Percentiles rank a stretch among this genome's conserved stretches.
Conservation (phyloP, 2,888 invertebrate species). For the Pogonocherus hispidulus region DNA sequence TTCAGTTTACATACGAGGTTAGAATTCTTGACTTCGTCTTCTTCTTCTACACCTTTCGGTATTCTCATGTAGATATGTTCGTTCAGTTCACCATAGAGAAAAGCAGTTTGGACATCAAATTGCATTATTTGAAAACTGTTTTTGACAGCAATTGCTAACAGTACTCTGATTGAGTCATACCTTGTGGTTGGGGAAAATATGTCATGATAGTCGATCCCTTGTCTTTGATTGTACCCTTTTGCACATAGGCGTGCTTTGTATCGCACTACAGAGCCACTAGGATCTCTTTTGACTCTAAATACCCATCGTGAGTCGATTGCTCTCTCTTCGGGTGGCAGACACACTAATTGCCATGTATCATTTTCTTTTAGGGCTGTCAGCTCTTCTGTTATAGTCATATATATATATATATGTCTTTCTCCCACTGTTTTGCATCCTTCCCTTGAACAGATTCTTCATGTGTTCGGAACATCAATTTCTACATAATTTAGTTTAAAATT, state of each 20-base stretch:
- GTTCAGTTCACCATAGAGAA: not conserved
- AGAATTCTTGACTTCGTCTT: too few species aligned
- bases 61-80: constrained; percentile 6
- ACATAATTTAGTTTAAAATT: too few species aligned
- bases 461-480: too few species aligned
- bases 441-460: too few species aligned
- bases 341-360: constrained; percentile 21
- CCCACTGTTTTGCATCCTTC: too few species aligned
- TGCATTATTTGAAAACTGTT: constrained; percentile 3
- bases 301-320: constrained; percentile 3
- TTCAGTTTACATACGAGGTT: constrained; percentile 3
- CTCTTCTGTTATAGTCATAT: too few species aligned
- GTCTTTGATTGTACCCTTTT: too few species aligned
- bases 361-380: constrained; percentile 3
- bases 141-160: not conserved
- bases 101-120: constrained; percentile 17
- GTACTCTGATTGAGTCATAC: constrained; percentile 1
- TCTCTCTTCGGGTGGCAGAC: not conserved
- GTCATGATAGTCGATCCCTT: constrained; percentile 13
- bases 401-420: too few species aligned
- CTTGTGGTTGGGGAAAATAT: not conserved
- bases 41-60: constrained; percentile 4
- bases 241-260: constrained; percentile 1
- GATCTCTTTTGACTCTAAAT: not conserved
- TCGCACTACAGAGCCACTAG: not conserved